Evolutionary conservation across 2,888 invertebrate species (phyloP).

Genomic region (Campoletis raptor): DNA sequence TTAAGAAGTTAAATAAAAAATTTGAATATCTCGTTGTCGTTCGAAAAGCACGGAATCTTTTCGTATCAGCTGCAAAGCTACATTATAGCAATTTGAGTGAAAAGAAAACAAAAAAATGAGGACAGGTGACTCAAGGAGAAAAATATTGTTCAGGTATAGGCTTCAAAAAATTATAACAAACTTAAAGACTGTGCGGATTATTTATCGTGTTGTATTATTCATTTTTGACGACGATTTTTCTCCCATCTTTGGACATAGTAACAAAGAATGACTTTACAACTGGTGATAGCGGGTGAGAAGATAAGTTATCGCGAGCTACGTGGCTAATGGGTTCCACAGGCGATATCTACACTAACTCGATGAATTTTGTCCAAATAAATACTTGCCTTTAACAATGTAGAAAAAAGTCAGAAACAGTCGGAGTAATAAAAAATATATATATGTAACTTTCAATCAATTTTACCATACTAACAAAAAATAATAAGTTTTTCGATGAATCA

Average conservation of each 20-base stretch:
- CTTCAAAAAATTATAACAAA: background rate
- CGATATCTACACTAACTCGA: background rate
- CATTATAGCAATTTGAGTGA: background rate
- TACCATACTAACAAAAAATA: background rate
- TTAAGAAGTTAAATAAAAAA: background rate
- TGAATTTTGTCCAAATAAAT: background rate
- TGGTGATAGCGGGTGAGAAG: constrained; percentile 28
- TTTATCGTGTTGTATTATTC: background rate
- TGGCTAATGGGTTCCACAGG: constrained; percentile 10
- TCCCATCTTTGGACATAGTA: background rate
- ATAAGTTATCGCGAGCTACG: constrained; percentile 15
- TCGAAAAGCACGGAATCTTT: background rate
- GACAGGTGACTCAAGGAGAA: background rate
- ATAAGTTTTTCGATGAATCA: background rate
- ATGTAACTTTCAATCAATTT: background rate
- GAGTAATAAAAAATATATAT: background rate
- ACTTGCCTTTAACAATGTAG: background rate
- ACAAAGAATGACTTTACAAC: background rate
- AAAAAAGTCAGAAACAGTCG: background rate
- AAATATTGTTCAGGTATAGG: background rate
- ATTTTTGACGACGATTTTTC: background rate
- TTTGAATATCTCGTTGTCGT: background rate
- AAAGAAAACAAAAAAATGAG: background rate
- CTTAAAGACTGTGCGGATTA: background rate
- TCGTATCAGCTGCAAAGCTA: background rate